Conservation (phyloP, 2,888 invertebrate species). For the Melieria picta region DNA sequence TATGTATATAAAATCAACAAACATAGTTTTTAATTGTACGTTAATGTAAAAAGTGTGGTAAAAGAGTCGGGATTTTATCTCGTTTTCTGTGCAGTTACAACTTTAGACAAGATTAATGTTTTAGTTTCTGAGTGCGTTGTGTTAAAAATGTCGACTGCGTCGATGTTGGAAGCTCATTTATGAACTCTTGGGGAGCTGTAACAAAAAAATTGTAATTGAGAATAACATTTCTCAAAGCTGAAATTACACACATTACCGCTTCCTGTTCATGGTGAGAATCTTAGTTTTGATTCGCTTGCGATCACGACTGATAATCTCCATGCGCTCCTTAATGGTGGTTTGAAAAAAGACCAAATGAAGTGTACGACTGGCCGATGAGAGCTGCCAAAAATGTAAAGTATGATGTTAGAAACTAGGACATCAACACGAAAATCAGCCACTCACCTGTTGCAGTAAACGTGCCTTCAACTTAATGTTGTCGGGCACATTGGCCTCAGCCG, state of each 20-base stretch:
- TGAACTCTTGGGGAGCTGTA: conserved; percentile 40
- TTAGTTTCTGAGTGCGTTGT: no score
- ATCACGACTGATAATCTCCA: conserved; percentile 62
- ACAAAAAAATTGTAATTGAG: conserved; percentile 3
- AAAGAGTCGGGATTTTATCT: no score
- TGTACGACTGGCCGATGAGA: conserved; percentile 57
- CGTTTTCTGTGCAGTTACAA: no score
- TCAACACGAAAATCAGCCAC: neutral
- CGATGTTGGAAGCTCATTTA: no score
- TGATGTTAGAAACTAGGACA: no score
- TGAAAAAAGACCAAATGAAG: conserved; percentile 58
- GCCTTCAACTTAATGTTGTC: conserved; percentile 60
- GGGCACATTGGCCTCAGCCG: conserved; percentile 47
- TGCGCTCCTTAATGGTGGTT: conserved; percentile 58
- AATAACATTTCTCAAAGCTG: neutral
- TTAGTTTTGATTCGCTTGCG: conserved; percentile 58
- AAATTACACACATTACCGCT: conserved; percentile 41
- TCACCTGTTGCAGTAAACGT: conserved; percentile 60
- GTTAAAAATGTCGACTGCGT: no score
- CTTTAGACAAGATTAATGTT: no score
- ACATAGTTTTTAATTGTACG: no score
- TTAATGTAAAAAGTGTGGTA: no score
- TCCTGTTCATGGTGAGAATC: conserved; percentile 48
- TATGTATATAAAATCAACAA: no score
- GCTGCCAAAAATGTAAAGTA: conserved; percentile 42